Evolutionary conservation across 1,140 invertebrate genomes (phyloP).

Genomic region (Anastatus disparis): DNA sequence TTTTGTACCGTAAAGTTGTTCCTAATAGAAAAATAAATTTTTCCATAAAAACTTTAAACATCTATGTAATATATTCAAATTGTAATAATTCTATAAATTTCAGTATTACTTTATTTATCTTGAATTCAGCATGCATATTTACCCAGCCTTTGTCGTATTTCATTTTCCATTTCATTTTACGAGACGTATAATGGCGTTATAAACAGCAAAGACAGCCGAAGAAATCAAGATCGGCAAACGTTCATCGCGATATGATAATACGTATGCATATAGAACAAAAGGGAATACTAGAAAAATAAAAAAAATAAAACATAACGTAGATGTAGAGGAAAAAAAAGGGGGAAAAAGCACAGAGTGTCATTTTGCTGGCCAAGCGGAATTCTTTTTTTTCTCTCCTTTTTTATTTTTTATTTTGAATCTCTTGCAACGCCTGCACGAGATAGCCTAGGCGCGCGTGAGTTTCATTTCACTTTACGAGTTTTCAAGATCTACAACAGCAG

Average conservation of each 20-base stretch:
- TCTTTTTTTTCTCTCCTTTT: neutral
- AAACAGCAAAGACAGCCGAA: slow-evolving; percentile 32
- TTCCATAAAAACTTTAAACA: no score
- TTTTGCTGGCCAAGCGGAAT: slow-evolving; percentile 27
- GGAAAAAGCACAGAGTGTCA: slow-evolving; percentile 5
- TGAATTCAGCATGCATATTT: slow-evolving; percentile 1
- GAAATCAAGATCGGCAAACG: slow-evolving; percentile 30
- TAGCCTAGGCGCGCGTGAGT: slow-evolving; percentile 51
- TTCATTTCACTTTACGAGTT: slow-evolving; percentile 67
- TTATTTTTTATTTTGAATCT: neutral
- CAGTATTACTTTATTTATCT: neutral
- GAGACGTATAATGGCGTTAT: slow-evolving; percentile 35
- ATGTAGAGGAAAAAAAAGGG: neutral
- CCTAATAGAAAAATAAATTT: no score
- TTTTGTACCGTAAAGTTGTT: no score
- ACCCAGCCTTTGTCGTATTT: slow-evolving; percentile 14
- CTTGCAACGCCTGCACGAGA: neutral
- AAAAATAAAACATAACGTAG: no score
- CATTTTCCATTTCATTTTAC: slow-evolving; percentile 41
- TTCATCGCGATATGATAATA: slow-evolving; percentile 40
- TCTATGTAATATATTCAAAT: no score
- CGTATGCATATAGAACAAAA: slow-evolving; percentile 3
- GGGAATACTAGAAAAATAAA: no score
- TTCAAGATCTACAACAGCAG: slow-evolving; percentile 58
- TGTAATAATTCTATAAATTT: slow-evolving; percentile 16